Base-by-base conservation (phyloP, 2,113 vertebrate species). In the Ptyas mucosa region DNA sequence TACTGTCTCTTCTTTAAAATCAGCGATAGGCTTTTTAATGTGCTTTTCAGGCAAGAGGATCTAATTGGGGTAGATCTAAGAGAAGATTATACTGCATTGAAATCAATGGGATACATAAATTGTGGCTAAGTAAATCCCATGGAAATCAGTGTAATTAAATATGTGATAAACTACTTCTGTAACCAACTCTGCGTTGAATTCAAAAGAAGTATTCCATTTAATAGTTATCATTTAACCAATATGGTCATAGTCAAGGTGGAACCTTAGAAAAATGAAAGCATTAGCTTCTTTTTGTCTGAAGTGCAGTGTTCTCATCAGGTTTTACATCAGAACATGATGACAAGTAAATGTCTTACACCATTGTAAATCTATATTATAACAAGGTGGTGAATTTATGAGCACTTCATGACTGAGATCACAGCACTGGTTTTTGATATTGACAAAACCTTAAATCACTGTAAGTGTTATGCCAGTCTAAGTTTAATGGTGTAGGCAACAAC, bases 381-480 rank as follows among this genome's bases (percentile, higher is more conserved):
- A 46, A 52, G 18, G 23, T 43, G 26, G 11, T 75, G 51, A 39
- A 91, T 85, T 91, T 91, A 91, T 91, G 90, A 18, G 24, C 51
- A 55, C 69, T 54, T 43, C 52, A 39, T 18, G 34, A 85, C 39
- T 91, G 55, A 85, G 49, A 91, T 29, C 69, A 54, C 12, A 46
- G 34, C 43, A 29, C 7, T 46, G 23, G 23, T 53, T 85, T 10
- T 46, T 2, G 2, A 39, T 55, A 52, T 85, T 26, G 53, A 43
- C 69, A 39, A 81, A 85, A 85, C 52, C 34, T 91, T 55, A 91
- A 91, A 91, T 91, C 52, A 91, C 12, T 91, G 21, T 85, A 91
- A 55, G 43, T 46, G 52, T 26, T 55, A 55, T 91, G 69, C 24
- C n/a, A 43, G 39, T 34, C 53, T 43, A 85, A 43, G 11, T 54